phyloP scores from a whole-genome alignment of 2,888 invertebrate genomes.

The Anthrax anthrax region DNA sequence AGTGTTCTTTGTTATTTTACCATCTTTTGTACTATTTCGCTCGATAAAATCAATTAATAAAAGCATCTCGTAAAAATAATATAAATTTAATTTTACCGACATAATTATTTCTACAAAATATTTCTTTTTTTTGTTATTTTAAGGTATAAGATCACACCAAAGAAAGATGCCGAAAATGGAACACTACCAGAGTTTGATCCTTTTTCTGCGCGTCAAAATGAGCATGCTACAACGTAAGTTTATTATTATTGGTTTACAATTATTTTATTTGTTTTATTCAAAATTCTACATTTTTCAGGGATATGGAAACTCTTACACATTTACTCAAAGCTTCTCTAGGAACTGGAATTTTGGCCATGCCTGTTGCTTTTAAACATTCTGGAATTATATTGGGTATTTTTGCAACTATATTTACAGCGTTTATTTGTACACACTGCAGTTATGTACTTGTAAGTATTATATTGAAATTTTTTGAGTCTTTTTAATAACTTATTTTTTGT shows the following conservation, averaged over 20 bases:
- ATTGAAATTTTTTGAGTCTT: neutral
- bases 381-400: conserved; percentile 75
- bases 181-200: conserved; percentile 51
- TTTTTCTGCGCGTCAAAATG: conserved; percentile 52
- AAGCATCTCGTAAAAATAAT: no score
- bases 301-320: conserved; percentile 83
- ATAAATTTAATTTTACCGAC: no score
- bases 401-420: conserved; percentile 69
- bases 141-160: conserved; percentile 28
- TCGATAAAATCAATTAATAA: no score
- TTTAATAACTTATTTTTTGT: no score
- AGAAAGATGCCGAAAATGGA: conserved; percentile 45
- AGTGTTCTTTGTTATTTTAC: no score
- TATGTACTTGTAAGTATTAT: conserved; percentile 61
- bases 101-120: no score
- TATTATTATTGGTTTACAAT: neutral
- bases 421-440: conserved; percentile 89
- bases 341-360: conserved; percentile 92
- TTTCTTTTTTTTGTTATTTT: conserved; percentile 13
- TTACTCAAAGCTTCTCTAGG: conserved; percentile 91
- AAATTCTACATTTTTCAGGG: conserved; percentile 41
- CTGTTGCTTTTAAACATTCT: conserved; percentile 74
- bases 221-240: conserved; percentile 70
- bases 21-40: no score
- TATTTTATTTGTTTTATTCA: neutral